Conservation (phyloP, 2,888 invertebrate genomes). For the Endomychus coccineus region DNA sequence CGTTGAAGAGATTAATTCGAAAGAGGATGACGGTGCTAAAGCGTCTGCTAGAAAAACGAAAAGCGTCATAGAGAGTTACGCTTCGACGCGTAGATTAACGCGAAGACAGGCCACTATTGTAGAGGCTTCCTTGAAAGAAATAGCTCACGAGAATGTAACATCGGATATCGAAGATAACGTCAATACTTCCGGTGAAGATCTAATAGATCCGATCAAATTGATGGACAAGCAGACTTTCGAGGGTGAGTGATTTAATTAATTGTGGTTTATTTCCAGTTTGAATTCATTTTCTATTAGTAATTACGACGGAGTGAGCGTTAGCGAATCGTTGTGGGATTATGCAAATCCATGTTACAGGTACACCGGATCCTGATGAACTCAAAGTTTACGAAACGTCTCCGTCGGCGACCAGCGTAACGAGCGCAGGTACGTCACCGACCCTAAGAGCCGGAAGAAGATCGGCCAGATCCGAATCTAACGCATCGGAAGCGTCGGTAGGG, state of each 20-base stretch:
- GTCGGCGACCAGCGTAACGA: conserved; percentile 24
- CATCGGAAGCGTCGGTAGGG: conserved; percentile 20
- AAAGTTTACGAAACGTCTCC: conserved; percentile 29
- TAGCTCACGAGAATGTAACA: too few species aligned
- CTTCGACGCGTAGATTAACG: conserved; percentile 40
- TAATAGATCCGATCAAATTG: conserved; percentile 46
- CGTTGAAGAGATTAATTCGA: too few species aligned
- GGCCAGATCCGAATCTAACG: conserved; percentile 23
- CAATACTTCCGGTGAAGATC: conserved; percentile 24
- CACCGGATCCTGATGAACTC: conserved; percentile 35
- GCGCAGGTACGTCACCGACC: conserved; percentile 19
- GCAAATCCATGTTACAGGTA: conserved; percentile 24
- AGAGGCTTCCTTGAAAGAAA: conserved; percentile 34
- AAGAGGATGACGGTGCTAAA: not conserved
- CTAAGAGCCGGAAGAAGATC: conserved; percentile 17
- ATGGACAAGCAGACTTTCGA: conserved; percentile 47
- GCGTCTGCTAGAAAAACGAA: conserved; percentile 4
- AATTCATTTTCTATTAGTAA: not conserved
- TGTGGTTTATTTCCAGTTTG: not conserved
- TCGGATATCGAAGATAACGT: conserved; percentile 5
- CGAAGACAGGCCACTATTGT: conserved; percentile 45
- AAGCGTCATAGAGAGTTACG: conserved; percentile 21
- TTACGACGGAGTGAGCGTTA: too few species aligned
- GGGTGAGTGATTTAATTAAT: conserved; percentile 35
- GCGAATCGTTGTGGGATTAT: not conserved